Evolutionary conservation across 2,888 invertebrate genomes (phyloP).

Genomic region (Homarus gammarus): DNA sequence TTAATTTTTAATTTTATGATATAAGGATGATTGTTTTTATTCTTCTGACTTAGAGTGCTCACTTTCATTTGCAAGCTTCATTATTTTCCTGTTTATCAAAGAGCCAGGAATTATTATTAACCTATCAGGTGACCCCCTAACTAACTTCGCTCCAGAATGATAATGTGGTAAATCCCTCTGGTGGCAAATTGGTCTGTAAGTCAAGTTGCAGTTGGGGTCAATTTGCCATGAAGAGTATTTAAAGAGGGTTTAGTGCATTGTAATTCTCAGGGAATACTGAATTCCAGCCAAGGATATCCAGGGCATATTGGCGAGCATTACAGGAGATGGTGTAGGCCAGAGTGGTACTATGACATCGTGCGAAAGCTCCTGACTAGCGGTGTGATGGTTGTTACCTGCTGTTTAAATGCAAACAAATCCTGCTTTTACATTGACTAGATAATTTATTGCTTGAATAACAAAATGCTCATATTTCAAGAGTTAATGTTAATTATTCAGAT

Average conservation of each 20-base stretch:
- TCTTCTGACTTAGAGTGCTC: conserved; percentile 48
- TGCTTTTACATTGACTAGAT: conserved; percentile 35
- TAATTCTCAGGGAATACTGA: conserved; percentile 18
- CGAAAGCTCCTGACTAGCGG: conserved; percentile 13
- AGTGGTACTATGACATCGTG: conserved; percentile 6
- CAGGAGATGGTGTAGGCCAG: conserved; percentile 14
- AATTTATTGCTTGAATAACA: conserved; percentile 38
- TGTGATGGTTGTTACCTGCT: conserved; percentile 41
- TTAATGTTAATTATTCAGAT: conserved; percentile 46
- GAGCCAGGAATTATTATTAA: conserved; percentile 24
- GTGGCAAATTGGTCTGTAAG: conserved; percentile 13
- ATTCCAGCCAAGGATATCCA: conserved; percentile 9
- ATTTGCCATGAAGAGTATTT: not conserved
- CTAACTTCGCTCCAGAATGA: conserved; percentile 6
- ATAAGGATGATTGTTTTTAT: conserved; percentile 52
- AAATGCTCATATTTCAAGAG: conserved; percentile 25
- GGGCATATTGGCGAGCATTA: not conserved
- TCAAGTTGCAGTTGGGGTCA: conserved; percentile 4
- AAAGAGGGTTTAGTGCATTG: conserved; percentile 8
- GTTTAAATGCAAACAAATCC: conserved; percentile 37
- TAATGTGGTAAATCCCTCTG: not conserved
- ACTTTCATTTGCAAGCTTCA: conserved; percentile 20
- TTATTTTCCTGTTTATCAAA: conserved; percentile 14
- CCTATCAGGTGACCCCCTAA: conserved; percentile 26
- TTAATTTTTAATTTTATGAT: conserved; percentile 40